Evolutionary conservation across 2,888 invertebrate genomes (phyloP).

Genomic region (Ormyrus nitidulus): DNA sequence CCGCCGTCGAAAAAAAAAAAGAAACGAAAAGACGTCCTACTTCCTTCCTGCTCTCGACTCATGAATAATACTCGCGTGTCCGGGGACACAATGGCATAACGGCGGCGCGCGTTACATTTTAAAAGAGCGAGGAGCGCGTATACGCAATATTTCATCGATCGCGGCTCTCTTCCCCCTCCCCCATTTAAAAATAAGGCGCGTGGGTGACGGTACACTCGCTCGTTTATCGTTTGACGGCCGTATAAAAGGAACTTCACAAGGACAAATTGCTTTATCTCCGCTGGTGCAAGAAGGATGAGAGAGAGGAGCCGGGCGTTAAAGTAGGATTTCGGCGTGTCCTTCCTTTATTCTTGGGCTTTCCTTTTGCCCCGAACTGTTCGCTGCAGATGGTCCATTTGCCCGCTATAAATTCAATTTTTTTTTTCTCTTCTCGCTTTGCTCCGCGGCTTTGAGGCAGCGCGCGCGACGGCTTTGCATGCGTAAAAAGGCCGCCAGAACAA

Average conservation of each 20-base stretch:
- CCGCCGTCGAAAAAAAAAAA: not conserved
- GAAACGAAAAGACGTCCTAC: slow-evolving; percentile 2
- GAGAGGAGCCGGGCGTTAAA: no score
- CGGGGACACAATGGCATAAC: slow-evolving; percentile 28
- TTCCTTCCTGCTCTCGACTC: slow-evolving; percentile 34
- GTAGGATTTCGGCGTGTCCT: no score
- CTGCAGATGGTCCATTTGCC: not conserved
- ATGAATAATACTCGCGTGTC: slow-evolving; percentile 44
- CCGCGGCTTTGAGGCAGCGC: no score
- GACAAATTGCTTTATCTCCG: slow-evolving; percentile 50
- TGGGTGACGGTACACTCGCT: slow-evolving; percentile 12
- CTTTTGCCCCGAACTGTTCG: not conserved
- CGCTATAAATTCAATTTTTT: not conserved
- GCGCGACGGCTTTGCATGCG: no score
- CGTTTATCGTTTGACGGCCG: slow-evolving; percentile 40
- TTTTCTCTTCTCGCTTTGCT: no score
- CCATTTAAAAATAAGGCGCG: slow-evolving; percentile 11
- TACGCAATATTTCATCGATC: slow-evolving; percentile 50
- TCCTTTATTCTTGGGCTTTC: no score
- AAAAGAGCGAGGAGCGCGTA: slow-evolving; percentile 22
- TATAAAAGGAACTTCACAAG: slow-evolving; percentile 38
- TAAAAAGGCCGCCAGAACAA: no score
- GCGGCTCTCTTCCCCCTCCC: not conserved
- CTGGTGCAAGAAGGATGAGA: no score
- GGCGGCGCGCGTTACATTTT: slow-evolving; percentile 39